These are phyloP conservation scores for Hemicentrotus pulcherrimus DNA, from an alignment of 35 echinoderm and acorn worm species.

Conservation along the genomic window DNA sequence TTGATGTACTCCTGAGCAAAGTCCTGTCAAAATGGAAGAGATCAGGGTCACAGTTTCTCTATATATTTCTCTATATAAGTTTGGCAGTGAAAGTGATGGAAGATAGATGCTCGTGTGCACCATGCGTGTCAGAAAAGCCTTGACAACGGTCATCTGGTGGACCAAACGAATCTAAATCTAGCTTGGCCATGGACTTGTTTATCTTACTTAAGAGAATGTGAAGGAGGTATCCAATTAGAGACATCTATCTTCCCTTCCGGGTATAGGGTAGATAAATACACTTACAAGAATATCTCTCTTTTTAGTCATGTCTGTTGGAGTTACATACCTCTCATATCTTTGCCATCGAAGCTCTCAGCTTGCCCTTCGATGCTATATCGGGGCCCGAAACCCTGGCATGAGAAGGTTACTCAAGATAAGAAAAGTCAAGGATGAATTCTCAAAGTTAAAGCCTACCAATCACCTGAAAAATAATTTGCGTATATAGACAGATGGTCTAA, in stretches of 20 bases:
- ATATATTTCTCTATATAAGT: too few relatives aligned
- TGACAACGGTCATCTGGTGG: not conserved
- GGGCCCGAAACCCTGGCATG: not conserved
- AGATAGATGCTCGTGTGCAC: not conserved
- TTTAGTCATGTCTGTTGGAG: not conserved
- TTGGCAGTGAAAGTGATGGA: too few relatives aligned
- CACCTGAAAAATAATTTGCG: too few relatives aligned
- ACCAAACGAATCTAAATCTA: not conserved
- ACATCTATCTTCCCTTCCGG: not conserved
- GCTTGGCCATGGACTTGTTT: not conserved
- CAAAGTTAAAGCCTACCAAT: not conserved
- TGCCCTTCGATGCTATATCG: not conserved
- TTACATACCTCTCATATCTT: not conserved
- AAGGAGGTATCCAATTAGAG: not conserved
- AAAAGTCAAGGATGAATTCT: not conserved
- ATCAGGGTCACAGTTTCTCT: too few relatives aligned
- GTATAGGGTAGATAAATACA: not conserved
- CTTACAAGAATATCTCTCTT: not conserved
- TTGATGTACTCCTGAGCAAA: too few relatives aligned
- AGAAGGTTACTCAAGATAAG: not conserved
- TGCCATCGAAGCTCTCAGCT: not conserved
- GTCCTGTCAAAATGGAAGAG: too few relatives aligned
- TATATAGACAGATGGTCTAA: too few relatives aligned
- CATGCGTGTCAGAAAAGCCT: not conserved
- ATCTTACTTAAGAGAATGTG: not conserved